Base-by-base conservation (phyloP, 2,888 invertebrate species). In the Lacanobia oleracea region DNA sequence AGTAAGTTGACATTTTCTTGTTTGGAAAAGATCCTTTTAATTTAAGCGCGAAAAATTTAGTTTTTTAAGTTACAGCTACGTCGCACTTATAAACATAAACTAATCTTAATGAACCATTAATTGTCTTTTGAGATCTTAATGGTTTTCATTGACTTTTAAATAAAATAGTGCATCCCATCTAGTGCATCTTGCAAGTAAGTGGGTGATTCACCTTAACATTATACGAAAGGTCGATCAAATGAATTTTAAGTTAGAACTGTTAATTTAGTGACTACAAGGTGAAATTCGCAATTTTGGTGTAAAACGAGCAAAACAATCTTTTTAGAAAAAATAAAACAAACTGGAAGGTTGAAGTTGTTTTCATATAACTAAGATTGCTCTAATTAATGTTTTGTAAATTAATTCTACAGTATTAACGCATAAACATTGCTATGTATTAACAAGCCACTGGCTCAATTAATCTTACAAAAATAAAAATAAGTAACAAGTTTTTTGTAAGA, bases 1-100 rank as follows among this genome's bases (percentile, higher is more conserved):
- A 96, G 98, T 98, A 92, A 97, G 97, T 97, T 16, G 0, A 16
- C 1, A 12, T 56, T 54, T 40, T 7, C 0, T 4, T 10, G 10
- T 27, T 6, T 27, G 0, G 21, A 33, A 48, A 59, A 23, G 9
- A n/a, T 51, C 7, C 5, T 37, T 14, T 53, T 37, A 10, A 27
- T 1, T 37, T 45, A 21, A 14, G 4, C 18, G 37, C 40, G 40
- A 43, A 51, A 40, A 27, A 27, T n/a, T 4, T 18, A 10, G 59
- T 40, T 53, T 23, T 21, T 1, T n/a, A 37, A 14, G 33, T 57
- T 12, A 37, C n/a, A 12, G n/a, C 18, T 16, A 14, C 5, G 16
- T 23, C 1, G 12, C 12, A 37, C 12, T 53, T 12, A 6, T 12
- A 48, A 16, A n/a, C 9, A 7, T 65, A 12, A 21, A 53, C 16